Base-by-base conservation (phyloP, 2,113 vertebrate species). In the Megaleporinus macrocephalus region DNA sequence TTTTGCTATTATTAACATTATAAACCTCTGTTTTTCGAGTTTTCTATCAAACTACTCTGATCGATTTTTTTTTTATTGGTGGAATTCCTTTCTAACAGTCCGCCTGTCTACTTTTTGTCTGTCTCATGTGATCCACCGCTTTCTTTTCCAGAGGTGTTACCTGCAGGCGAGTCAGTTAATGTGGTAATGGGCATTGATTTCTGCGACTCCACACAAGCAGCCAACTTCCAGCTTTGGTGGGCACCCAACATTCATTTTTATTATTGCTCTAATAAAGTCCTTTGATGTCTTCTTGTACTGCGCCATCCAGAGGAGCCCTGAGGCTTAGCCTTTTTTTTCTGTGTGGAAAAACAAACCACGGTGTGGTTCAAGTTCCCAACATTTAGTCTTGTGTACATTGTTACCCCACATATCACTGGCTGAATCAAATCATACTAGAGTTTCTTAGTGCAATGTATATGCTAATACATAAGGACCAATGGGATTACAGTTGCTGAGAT, bases 181-280 rank as follows among this genome's bases (percentile, higher is more conserved):
- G 95, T 95, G 11, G 92, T 96, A 79, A 96, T 99, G 96, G 98
- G 98, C 83, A 97, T 99, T 12, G 97, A 99, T 87, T 99, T 99
- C 92, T 98, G 96, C 0, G 98, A 99, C 87, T 99, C 98, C 0
- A 99, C 97, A 12, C 97, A 99, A 89, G 95, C 95, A 0, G 98
- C 98, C 59, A 99, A 98, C 93, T 98, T 99, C 93, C 98, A 99
- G 92, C 93, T 99, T 69, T 99, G 98, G 98, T 99, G 87, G 93
- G 95, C 59, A 0, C 27, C 75, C 18, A 57, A 74, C 27, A 27
- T 68, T 80, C 1, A 75, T 44, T 53, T 26, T 18, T 9, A 4
- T 0, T 0, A 53, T 22, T 30, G 6, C 24, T 65, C 36, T 76
- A 61, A 15, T 65, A 29, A 12, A 30, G 14, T 1, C 2, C 44